Percentiles rank a stretch among this genome's conserved stretches.
Conservation (phyloP, 2,113 vertebrate genomes). For the Zosterops hypoxanthus region DNA sequence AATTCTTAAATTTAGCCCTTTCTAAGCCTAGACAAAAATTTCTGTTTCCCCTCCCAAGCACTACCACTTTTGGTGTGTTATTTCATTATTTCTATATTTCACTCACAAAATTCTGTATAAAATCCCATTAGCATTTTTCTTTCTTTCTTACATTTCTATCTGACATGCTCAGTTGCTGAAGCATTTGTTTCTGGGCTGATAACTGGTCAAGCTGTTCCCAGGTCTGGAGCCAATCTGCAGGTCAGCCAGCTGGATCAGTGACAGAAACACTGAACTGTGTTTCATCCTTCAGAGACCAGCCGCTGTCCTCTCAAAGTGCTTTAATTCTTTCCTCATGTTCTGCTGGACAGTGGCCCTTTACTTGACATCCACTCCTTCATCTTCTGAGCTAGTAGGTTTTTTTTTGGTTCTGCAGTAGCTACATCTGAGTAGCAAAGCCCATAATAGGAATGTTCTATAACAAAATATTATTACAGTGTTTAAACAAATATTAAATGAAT, state of each 20-base stretch:
- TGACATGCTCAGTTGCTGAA: background rate
- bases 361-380: background rate
- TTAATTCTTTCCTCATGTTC: conserved; percentile 33
- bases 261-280: conserved; percentile 32
- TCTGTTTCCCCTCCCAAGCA: background rate
- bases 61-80: background rate
- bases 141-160: background rate
- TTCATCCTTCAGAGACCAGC: background rate
- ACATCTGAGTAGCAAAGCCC: background rate
- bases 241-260: conserved; percentile 21
- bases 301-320: background rate
- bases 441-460: background rate
- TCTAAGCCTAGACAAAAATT: background rate
- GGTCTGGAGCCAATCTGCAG: conserved; percentile 18
- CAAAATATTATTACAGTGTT: background rate
- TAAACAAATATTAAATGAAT: background rate
- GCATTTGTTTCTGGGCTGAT: background rate
- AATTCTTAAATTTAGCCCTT: background rate
- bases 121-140: background rate
- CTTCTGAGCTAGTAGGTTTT: background rate
- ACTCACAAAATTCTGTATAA: background rate
- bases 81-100: background rate
- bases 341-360: background rate
- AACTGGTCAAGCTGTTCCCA: conserved; percentile 16
- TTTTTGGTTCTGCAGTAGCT: background rate